These are phyloP conservation scores for Acridotheres tristis DNA, from an alignment of 2,797 vertebrate genomes.

Conservation along the genomic window DNA sequence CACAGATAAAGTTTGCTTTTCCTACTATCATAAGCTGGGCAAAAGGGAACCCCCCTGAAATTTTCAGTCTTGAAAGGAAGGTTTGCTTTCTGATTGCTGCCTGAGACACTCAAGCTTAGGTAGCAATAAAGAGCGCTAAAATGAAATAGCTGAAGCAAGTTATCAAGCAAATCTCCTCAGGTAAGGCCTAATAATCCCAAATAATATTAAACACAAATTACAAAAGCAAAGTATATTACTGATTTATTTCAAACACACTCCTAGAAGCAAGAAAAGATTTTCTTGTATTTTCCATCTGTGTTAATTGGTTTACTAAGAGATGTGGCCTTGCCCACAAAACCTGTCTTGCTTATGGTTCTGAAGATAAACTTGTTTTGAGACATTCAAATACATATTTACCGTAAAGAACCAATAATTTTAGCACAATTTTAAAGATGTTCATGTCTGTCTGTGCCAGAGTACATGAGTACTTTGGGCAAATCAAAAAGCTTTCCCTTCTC, in stretches of 20 bases:
- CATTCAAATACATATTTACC: not conserved
- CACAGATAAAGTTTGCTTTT: slow-evolving; percentile 50
- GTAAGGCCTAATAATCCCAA: not conserved
- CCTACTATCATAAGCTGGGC: slow-evolving; percentile 34
- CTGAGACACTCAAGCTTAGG: not conserved
- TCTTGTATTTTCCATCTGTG: not conserved
- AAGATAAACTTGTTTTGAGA: not conserved
- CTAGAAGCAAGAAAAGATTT: not conserved
- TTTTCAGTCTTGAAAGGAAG: not conserved
- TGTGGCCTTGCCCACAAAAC: not conserved
- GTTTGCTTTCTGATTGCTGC: not conserved
- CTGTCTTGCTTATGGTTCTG: not conserved
- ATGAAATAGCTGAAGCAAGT: not conserved
- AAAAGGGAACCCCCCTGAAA: not conserved
- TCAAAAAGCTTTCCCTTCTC: not conserved
- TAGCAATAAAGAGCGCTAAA: not conserved
- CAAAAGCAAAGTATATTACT: not conserved
- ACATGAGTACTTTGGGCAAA: not conserved
- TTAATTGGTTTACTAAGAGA: not conserved
- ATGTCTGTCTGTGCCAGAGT: not conserved
- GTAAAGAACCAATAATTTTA: not conserved
- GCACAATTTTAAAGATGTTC: not conserved
- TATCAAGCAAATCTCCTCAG: not conserved
- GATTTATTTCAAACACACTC: not conserved
- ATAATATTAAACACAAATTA: not conserved